These are phyloP conservation scores for Silurus meridionalis DNA, from an alignment of 2,113 vertebrate genomes.

Conservation along the genomic window DNA sequence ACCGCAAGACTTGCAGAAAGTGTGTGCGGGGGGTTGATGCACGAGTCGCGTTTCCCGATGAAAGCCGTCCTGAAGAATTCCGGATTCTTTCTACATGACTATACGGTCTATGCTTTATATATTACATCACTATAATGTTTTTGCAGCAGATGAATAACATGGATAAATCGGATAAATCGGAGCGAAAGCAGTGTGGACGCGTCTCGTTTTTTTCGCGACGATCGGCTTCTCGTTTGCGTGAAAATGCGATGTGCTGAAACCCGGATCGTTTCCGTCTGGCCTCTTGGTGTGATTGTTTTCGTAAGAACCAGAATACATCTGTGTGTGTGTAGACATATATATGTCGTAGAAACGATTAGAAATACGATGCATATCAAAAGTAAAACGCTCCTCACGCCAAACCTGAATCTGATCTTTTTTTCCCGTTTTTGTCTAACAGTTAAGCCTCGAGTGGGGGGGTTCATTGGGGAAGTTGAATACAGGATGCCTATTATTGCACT, in stretches of 20 bases:
- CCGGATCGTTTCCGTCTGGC: neutral
- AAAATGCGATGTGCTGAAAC: conserved; percentile 8
- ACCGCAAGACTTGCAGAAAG: neutral
- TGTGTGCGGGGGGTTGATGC: neutral
- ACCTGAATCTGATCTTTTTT: conserved; percentile 27
- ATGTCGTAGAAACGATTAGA: conserved; percentile 10
- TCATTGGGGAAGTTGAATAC: conserved; percentile 44
- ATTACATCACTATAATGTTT: neutral
- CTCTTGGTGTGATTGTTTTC: no score
- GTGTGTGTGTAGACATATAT: no score
- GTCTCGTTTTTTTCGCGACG: neutral
- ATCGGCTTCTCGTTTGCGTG: neutral
- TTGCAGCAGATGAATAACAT: neutral
- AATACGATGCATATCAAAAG: conserved; percentile 42
- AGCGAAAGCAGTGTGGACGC: neutral
- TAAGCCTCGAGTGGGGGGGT: conserved; percentile 46
- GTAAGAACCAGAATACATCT: neutral
- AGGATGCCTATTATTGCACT: conserved; percentile 55
- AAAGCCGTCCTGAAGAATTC: neutral
- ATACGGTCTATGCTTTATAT: neutral
- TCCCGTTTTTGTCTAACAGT: conserved; percentile 36
- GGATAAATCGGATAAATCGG: neutral
- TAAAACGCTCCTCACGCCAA: conserved; percentile 26
- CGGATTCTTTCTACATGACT: neutral
- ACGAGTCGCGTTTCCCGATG: neutral